phyloP scores from a whole-genome alignment of 2,888 invertebrate species.

The Pseudoips prasinana region DNA sequence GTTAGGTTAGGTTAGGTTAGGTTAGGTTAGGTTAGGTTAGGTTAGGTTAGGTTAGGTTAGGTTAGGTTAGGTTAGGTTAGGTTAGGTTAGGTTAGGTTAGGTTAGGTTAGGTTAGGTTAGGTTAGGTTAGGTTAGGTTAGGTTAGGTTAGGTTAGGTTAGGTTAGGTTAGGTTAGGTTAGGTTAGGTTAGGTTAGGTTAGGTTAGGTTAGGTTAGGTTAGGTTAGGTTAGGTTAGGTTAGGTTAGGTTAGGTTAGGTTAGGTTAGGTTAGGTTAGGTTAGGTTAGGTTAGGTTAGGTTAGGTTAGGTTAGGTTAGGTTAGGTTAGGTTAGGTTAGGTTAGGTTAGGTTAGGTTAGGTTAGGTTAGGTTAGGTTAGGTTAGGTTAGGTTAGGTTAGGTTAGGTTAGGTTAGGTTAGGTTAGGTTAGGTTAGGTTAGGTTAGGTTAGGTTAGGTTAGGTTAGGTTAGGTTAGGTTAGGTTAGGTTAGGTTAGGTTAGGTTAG shows the following conservation, averaged over 20 bases:
- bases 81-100: conserved; percentile 8
- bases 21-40: conserved; percentile 5
- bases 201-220: conserved; percentile 9
- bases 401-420: conserved; percentile 7
- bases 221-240: conserved; percentile 9
- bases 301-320: conserved; percentile 12
- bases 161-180: conserved; percentile 9
- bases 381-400: conserved; percentile 6
- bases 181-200: conserved; percentile 9
- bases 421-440: conserved; percentile 7
- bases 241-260: conserved; percentile 9
- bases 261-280: conserved; percentile 9
- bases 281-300: conserved; percentile 9
- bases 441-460: conserved; percentile 9
- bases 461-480: conserved; percentile 9
- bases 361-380: conserved; percentile 5
- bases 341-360: conserved; percentile 3
- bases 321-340: conserved; percentile 13
- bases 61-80: conserved; percentile 8
- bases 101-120: conserved; percentile 9
- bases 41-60: conserved; percentile 8
- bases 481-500: conserved; percentile 7
- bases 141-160: conserved; percentile 9
- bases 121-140: conserved; percentile 9
- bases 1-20: conserved; percentile 9